Evolutionary conservation across 2,888 invertebrate species (phyloP).

Genomic region (Trissonchulus latispiculum): DNA sequence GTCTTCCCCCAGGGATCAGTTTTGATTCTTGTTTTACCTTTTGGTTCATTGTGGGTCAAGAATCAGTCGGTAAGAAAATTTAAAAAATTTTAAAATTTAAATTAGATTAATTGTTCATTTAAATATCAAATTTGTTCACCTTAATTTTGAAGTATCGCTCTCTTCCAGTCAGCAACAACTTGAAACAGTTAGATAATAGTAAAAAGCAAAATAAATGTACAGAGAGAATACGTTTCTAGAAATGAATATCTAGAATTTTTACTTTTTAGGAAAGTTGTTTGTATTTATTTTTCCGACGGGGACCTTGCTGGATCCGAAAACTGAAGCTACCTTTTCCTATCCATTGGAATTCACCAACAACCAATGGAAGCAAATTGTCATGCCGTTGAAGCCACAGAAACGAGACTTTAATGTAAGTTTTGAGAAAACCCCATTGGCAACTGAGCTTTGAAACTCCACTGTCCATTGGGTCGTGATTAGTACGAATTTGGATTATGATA

Average conservation of each 20-base stretch:
- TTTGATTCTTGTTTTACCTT: slow-evolving; percentile 16
- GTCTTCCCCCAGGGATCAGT: background rate
- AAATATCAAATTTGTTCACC: no score
- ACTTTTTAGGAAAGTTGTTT: background rate
- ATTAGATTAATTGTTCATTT: no score
- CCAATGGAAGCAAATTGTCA: background rate
- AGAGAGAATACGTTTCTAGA: no score
- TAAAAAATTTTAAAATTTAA: no score
- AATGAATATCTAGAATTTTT: background rate
- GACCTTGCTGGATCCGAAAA: background rate
- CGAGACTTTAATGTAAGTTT: background rate
- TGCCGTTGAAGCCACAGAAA: background rate
- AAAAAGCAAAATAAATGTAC: no score
- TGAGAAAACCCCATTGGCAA: no score
- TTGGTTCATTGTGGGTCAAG: slow-evolving; percentile 15
- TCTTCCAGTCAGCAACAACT: no score
- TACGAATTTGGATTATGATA: no score
- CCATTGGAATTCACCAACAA: background rate
- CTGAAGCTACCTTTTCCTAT: background rate
- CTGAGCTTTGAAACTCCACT: no score
- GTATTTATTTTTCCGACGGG: background rate
- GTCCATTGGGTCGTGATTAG: no score
- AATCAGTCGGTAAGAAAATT: slow-evolving; percentile 13
- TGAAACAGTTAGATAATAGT: no score
- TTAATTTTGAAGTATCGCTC: no score